These are phyloP conservation scores for Zaprionus ornatus DNA, from an alignment of 1,140 invertebrate genomes.

Conservation along the genomic window DNA sequence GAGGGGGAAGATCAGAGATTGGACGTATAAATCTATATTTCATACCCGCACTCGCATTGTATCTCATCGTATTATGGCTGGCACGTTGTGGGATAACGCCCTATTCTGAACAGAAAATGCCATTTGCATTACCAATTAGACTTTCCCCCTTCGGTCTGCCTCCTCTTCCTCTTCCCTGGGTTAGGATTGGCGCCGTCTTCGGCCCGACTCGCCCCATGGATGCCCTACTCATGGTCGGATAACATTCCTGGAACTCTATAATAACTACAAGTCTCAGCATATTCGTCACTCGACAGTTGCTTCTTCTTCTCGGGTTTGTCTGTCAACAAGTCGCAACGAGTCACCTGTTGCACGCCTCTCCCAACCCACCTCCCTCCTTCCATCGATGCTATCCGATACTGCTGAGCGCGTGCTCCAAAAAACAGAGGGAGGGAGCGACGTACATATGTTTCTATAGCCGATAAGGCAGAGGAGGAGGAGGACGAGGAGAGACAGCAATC, in stretches of 20 bases:
- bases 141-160: constrained; percentile 1
- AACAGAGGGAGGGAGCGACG: neutral
- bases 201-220: constrained; percentile 1
- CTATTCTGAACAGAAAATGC: constrained; percentile 55
- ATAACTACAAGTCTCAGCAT: constrained; percentile 4
- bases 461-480: constrained; percentile 34
- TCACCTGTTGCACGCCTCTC: constrained; percentile 43
- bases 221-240: constrained; percentile 28
- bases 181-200: constrained; percentile 37
- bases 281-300: neutral
- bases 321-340: constrained; percentile 47
- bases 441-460: constrained; percentile 22
- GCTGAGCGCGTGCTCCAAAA: constrained; percentile 65
- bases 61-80: constrained; percentile 42
- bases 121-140: constrained; percentile 71
- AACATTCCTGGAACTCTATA: constrained; percentile 33
- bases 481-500: constrained; percentile 23
- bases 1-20: neutral
- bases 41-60: constrained; percentile 1
- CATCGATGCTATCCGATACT: constrained; percentile 52
- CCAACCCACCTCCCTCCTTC: neutral
- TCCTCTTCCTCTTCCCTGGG: neutral
- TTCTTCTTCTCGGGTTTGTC: constrained; percentile 7
- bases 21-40: neutral
- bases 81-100: constrained; percentile 72